Base-by-base conservation (phyloP, 1,140 invertebrate genomes). In the Homalodisca vitripennis region DNA sequence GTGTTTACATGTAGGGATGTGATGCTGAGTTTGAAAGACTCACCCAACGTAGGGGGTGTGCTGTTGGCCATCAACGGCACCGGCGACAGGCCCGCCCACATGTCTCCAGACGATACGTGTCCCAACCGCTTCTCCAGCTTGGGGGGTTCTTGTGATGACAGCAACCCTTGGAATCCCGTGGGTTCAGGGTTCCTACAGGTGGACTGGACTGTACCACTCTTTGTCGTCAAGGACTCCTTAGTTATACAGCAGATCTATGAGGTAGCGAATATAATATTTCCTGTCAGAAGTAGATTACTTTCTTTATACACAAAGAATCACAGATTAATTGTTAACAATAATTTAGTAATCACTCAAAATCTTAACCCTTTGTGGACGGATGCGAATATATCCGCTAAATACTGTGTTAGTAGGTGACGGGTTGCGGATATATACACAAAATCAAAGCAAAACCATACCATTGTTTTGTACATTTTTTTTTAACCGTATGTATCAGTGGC, bases 161-260 rank as follows among this genome's bases (percentile, higher is more conserved):
- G 74, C 1, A 77, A 79, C 66, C 82, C 82, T 2, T 97, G 95
- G 95, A 97, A 97, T 83, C 84, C 85, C 30, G 76, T 79, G 72
- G 94, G 93, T 6, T 89, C 87, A 10, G 85, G 86, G 0, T 78
- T 97, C 3, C 77, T 95, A 68, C 85, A 88, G 74, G 84, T 88
- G 73, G 88, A 95, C 76, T 92, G 93, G 76, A 87, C 87, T 55
- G 93, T 95, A 74, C 92, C 94, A 3, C 91, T 96, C 75, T 95
- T 95, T 80, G 89, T 88, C 69, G 78, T 95, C 32, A 83, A 84
- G 2, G 81, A 87, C 66, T 71, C 78, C 17, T 78, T 82, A 0
- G 84, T 89, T 73, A 81, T 89, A 0, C 70, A 80, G 0, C 84
- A 86, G 72, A 83, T 92, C 29, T 47, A 78, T 6, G 71, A 80